Percentiles rank a stretch among this genome's conserved stretches.
Conservation (phyloP, 2,797 vertebrate genomes). For the Synaphobranchus kaupii region DNA sequence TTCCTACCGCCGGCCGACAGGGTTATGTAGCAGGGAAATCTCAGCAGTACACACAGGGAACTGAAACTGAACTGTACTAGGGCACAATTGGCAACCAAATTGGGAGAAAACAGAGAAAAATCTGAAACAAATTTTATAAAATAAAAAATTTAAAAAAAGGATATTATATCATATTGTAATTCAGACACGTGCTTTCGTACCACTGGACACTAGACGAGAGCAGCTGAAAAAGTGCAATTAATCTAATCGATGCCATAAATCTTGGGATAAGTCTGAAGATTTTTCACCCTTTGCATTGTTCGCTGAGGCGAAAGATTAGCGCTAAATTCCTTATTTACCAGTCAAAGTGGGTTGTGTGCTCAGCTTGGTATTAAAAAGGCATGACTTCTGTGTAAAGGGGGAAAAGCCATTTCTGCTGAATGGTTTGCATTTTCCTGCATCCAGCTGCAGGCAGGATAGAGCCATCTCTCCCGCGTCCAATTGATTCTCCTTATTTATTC, state of each 20-base stretch:
- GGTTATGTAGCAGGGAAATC: too few species aligned
- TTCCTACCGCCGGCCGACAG: too few species aligned
- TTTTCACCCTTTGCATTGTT: neutral
- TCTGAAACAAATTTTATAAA: too few species aligned
- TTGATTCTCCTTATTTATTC: neutral
- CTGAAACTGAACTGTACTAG: too few species aligned
- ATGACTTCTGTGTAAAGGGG: neutral
- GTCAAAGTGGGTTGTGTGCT: neutral
- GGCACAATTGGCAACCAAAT: too few species aligned
- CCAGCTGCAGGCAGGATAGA: neutral
- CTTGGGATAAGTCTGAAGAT: neutral
- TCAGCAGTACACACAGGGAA: too few species aligned
- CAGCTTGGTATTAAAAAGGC: neutral
- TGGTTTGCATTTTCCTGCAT: neutral
- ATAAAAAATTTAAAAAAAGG: too few species aligned
- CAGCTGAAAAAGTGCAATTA: neutral
- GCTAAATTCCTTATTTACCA: neutral
- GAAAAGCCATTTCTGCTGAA: constrained; percentile 12
- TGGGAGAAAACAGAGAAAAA: too few species aligned
- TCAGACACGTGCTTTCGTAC: neutral
- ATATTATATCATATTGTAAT: neutral
- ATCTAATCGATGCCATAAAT: neutral
- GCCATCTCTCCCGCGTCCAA: neutral
- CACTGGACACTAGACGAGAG: neutral
- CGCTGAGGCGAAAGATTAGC: constrained; percentile 1